Evolutionary conservation across 2,888 invertebrate genomes (phyloP).

Genomic region (Petrolisthes cinctipes): DNA sequence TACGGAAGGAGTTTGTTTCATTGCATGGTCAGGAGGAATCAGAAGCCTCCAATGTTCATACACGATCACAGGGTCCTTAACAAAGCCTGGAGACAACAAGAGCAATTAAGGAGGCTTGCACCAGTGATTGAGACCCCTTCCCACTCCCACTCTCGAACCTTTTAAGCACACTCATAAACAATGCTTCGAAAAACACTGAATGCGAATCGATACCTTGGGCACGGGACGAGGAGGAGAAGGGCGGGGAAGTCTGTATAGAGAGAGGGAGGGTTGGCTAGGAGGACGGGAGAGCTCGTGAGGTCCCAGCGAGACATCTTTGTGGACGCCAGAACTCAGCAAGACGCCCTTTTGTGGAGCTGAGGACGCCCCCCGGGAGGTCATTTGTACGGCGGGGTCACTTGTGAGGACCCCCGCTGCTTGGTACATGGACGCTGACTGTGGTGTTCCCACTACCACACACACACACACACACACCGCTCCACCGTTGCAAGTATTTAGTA

Average conservation of each 20-base stretch:
- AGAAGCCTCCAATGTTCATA: too few species aligned
- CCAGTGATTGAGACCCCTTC: not conserved
- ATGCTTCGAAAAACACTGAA: not conserved
- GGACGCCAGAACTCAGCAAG: not conserved
- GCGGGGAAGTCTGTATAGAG: not conserved
- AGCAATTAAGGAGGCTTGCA: too few species aligned
- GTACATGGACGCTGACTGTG: not conserved
- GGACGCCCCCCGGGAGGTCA: not conserved
- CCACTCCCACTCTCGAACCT: not conserved
- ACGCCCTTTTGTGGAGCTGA: not conserved
- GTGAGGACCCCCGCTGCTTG: not conserved
- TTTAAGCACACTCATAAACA: not conserved
- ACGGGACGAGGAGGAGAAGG: not conserved
- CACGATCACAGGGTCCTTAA: too few species aligned
- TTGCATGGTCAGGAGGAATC: too few species aligned
- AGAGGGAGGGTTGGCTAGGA: not conserved
- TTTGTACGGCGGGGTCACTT: not conserved
- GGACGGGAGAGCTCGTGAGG: not conserved
- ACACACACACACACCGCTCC: too few species aligned
- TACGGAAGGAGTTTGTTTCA: too few species aligned
- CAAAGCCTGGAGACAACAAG: not conserved
- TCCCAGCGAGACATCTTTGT: slow-evolving; percentile 24
- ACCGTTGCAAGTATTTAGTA: too few species aligned
- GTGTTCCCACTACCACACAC: not conserved
- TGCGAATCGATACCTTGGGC: not conserved